Evolutionary conservation across 2,113 vertebrate genomes (phyloP).

Genomic region (Phalacrocorax brasilianus): DNA sequence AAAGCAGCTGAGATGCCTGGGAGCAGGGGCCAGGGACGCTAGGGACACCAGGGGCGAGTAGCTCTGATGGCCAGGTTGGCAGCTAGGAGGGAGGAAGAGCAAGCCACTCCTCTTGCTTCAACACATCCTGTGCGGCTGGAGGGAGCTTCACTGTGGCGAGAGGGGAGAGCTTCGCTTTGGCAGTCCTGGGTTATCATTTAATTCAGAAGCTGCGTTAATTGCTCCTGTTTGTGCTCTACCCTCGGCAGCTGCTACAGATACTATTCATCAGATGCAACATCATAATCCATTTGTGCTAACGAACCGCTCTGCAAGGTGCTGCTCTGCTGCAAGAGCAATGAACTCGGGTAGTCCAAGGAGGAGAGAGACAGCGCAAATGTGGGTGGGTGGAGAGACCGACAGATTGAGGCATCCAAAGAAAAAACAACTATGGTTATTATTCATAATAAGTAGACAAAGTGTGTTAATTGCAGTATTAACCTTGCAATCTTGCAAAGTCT

Average conservation of each 20-base stretch:
- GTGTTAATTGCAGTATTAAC: background rate
- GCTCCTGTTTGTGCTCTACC: background rate
- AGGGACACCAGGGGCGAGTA: background rate
- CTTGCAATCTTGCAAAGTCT: background rate
- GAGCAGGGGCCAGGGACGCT: background rate
- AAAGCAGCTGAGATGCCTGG: accelerated
- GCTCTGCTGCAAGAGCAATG: background rate
- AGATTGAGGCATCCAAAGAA: background rate
- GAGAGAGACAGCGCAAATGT: accelerated
- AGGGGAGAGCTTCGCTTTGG: background rate
- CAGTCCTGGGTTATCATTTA: no score
- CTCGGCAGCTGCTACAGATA: background rate
- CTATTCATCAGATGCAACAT: background rate
- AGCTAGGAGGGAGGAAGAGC: background rate
- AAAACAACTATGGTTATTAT: background rate
- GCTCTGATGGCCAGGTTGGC: accelerated
- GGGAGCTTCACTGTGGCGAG: accelerated
- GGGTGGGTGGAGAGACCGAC: background rate
- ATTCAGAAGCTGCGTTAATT: background rate
- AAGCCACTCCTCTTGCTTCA: background rate
- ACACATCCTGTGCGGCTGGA: accelerated
- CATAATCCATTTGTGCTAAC: background rate
- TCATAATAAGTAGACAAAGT: background rate
- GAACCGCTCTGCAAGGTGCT: background rate
- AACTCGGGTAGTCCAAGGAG: accelerated